Evolutionary conservation across 2,797 vertebrate genomes (phyloP).

Genomic region (Ctenosaura bakeri): DNA sequence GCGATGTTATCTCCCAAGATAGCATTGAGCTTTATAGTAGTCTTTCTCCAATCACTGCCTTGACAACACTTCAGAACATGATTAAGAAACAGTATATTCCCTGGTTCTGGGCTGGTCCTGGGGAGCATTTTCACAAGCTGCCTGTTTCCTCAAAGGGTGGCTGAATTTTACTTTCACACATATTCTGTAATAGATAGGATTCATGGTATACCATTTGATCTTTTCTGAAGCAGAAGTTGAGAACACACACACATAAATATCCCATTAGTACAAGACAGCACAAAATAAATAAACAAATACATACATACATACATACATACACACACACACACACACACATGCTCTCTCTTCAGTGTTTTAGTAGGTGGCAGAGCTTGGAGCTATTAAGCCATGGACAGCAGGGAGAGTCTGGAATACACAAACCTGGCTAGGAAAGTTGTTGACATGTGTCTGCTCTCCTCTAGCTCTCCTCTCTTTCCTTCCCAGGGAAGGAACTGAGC

Average conservation of each 20-base stretch:
- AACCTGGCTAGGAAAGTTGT: not conserved
- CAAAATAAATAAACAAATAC: not conserved
- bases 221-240: not conserved
- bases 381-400: not conserved
- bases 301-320: too few species aligned
- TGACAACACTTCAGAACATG: not conserved
- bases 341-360: not conserved
- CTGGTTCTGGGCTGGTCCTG: not conserved
- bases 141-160: not conserved
- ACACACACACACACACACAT: too few species aligned
- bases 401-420: not conserved
- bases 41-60: not conserved
- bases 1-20: conserved; percentile 20
- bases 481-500: not conserved
- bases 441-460: not conserved
- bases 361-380: too few species aligned
- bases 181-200: not conserved
- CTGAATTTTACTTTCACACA: not conserved
- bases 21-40: conserved; percentile 11
- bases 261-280: not conserved
- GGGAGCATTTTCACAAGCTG: not conserved
- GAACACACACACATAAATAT: not conserved
- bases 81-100: not conserved
- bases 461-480: not conserved
- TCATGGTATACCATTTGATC: not conserved